Base-by-base conservation (phyloP, 2,888 invertebrate species). In the Agriopis leucophaearia region DNA sequence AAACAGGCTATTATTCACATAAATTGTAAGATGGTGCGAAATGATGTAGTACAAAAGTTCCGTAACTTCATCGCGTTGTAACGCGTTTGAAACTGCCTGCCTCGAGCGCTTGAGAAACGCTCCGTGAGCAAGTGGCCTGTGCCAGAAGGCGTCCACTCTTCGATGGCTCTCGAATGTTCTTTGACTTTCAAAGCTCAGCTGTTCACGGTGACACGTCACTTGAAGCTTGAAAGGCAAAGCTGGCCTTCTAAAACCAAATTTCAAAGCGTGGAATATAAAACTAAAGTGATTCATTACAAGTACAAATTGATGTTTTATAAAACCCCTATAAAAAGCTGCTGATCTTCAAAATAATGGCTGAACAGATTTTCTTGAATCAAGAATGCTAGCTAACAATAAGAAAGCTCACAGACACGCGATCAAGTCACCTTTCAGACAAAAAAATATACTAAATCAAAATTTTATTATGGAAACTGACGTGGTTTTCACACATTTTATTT, bases 141-240 rank as follows among this genome's bases (percentile, higher is more conserved):
- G 78, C 80, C 78, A 79, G 80, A 81, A 78, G 81, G 79, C 83
- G 84, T 88, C 88, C 88, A 86, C 77, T 79, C 74, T 82, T 90
- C 89, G 84, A 91, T 90, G 88, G 80, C 85, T 83, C 92, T 92
- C 88, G 78, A 87, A 85, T 84, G 87, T 87, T 90, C 91, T 91
- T 92, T 90, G 90, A 91, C 88, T 87, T 86, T 87, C 86, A 86
- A 84, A 87, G 80, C 74, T 74, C 79, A 73, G 70, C 66, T 66
- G 73, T 66, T 67, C 66, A 66, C 64, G 52, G 55, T 66, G 58
- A 71, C 69, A 70, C 72, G 65, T 74, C 69, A 69, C 75, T 74
- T 70, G 66, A 64, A 52, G 47, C 35, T 63, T 60, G 10, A 51
- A 56, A 60, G 56, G 35, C 35, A 59, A 55, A 52, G 42, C 6